Base-by-base conservation (phyloP, 2,797 vertebrate genomes). In the Myiotriccus ornatus region DNA sequence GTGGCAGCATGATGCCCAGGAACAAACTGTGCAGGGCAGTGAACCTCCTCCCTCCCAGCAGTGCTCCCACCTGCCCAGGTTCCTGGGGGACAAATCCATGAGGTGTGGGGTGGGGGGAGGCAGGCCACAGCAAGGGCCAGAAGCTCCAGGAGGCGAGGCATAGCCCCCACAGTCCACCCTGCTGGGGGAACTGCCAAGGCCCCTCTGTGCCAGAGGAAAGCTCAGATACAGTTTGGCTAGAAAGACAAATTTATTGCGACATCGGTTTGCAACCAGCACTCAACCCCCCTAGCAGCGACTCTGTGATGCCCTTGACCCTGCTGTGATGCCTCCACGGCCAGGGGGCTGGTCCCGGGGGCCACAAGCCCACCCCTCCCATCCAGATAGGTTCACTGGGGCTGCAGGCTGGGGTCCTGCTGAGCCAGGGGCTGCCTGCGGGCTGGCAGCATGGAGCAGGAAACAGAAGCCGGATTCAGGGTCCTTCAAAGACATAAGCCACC, bases 221-320 rank as follows among this genome's bases (percentile, higher is more conserved):
- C 50, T 89, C 50, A 59, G 50, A 69, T 44, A 12, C 94, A 88
- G 55, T 59, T 63, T n/a, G 56, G 49, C 35, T 94, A 87, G 65
- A 94, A 89, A 91, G 75, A 91, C 12, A 14, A 23, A 39, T 96
- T 96, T 96, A 95, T 96, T 96, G 87, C 23, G 3, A 84, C 75
- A 74, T 68, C 4, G 0, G 18, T 67, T 92, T 86, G 79, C 34
- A 86, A 59, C 6, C 73, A 67, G 46, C 73, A n/a, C 43, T 86
- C 68, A 44, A 1, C 11, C 6, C 28, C 39, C 39, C 9, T 65
- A 21, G 39, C 12, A 1, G 63, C 0, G 4, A 43, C 39, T 90
- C 62, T 5, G 2, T 2, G 32, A 20, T 0, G 3, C 52, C 71
- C 68, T 71, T 35, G 71, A 60, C 44, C 43, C 53, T 4, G 3